Percentiles rank a stretch among this genome's conserved stretches.
Evolutionary conservation across 1,140 invertebrate genomes (phyloP).

Genomic region (Palaemon carinicauda): DNA sequence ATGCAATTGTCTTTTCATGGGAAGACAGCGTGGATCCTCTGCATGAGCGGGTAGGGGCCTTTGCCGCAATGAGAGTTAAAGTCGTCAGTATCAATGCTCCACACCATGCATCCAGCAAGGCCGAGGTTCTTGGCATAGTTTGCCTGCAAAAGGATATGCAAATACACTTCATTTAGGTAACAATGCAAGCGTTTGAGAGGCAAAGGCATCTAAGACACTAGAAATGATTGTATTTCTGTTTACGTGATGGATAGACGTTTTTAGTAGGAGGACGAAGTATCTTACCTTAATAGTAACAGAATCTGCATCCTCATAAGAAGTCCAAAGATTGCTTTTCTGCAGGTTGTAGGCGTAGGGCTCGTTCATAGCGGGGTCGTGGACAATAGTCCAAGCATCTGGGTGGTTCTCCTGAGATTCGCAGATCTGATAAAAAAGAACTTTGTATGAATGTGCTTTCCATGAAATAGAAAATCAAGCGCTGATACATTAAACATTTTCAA

Average conservation of each 20-base stretch:
- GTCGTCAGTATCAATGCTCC: constrained; percentile 79
- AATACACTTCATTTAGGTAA: not conserved
- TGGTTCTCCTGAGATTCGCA: constrained; percentile 31
- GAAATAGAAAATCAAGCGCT: no score
- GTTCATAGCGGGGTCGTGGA: constrained; percentile 17
- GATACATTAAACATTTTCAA: no score
- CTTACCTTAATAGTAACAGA: constrained; percentile 53
- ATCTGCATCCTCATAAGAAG: constrained; percentile 58
- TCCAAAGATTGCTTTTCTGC: constrained; percentile 41
- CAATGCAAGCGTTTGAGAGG: not conserved
- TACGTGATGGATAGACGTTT: not conserved
- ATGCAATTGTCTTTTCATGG: not conserved
- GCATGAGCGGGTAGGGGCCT: not conserved
- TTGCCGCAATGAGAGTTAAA: constrained; percentile 70
- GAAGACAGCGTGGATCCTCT: not conserved
- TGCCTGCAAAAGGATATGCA: constrained; percentile 61
- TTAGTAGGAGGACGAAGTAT: not conserved
- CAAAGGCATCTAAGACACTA: not conserved
- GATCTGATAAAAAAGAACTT: constrained; percentile 41
- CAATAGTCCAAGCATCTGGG: constrained; percentile 48
- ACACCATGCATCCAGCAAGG: constrained; percentile 75
- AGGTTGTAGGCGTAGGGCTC: constrained; percentile 44
- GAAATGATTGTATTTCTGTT: not conserved
- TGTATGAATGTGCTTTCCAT: not conserved
- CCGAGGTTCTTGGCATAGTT: constrained; percentile 67